Evolutionary conservation across 2,888 invertebrate genomes (phyloP).

Genomic region (Orthonevra nobilis): DNA sequence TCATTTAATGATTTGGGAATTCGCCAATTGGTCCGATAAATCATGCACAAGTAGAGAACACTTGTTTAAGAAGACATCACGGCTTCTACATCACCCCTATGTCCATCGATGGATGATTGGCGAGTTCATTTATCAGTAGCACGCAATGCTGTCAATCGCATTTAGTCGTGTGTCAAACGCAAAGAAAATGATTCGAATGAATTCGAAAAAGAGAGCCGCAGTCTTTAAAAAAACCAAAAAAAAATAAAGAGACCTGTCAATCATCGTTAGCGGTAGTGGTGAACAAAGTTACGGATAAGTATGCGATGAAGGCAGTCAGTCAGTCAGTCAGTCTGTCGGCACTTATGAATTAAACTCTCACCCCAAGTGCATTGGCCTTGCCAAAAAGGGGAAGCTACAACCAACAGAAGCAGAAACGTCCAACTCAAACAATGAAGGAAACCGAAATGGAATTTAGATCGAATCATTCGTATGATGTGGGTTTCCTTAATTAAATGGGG

Average conservation of each 20-base stretch:
- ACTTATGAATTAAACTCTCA: slow-evolving; percentile 49
- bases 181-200: slow-evolving; percentile 49
- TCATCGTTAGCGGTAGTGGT: slow-evolving; percentile 53
- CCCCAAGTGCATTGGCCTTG: slow-evolving; percentile 55
- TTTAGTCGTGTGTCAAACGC: slow-evolving; percentile 55
- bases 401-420: slow-evolving; percentile 8
- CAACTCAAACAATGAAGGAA: slow-evolving; percentile 22
- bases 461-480: slow-evolving; percentile 48
- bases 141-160: slow-evolving; percentile 66
- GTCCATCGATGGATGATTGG: slow-evolving; percentile 26
- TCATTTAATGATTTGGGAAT: slow-evolving; percentile 32
- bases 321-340: slow-evolving; percentile 41
- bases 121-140: slow-evolving; percentile 41
- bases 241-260: slow-evolving; percentile 65
- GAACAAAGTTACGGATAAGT: slow-evolving; percentile 14
- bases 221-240: no score
- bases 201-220: slow-evolving; percentile 1
- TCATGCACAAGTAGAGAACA: slow-evolving; percentile 28
- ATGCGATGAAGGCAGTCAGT: slow-evolving; percentile 16
- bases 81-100: slow-evolving; percentile 29
- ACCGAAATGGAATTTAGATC: slow-evolving; percentile 45
- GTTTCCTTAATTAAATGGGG: slow-evolving; percentile 62
- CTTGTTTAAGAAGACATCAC: slow-evolving; percentile 25
- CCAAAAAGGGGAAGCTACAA: slow-evolving; percentile 42
- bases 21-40: slow-evolving; percentile 19